Evolutionary conservation across 2,113 vertebrate genomes (phyloP).

Genomic region (Poicephalus meyeri): DNA sequence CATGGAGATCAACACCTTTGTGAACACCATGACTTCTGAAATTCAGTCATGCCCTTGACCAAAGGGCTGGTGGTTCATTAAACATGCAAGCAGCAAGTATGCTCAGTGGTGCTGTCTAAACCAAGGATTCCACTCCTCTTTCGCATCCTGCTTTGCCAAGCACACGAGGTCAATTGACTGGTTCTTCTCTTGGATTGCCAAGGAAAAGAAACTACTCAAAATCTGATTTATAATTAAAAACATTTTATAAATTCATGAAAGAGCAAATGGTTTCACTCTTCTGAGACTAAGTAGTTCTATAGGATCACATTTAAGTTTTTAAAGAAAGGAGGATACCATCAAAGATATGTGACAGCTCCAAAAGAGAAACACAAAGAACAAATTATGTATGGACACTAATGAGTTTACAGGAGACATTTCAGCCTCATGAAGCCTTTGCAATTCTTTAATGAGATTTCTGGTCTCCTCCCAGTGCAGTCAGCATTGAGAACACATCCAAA

Average conservation of each 20-base stretch:
- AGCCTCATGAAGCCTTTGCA: background rate
- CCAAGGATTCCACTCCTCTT: background rate
- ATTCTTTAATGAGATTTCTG: background rate
- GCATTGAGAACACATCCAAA: background rate
- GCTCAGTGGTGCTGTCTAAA: background rate
- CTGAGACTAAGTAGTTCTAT: background rate
- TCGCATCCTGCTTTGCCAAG: background rate
- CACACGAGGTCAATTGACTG: background rate
- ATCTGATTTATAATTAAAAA: conserved; percentile 35
- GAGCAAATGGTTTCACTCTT: background rate
- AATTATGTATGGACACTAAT: background rate
- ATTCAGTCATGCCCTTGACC: background rate
- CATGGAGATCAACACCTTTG: background rate
- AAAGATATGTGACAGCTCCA: background rate
- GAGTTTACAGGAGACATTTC: background rate
- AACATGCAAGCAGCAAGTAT: background rate
- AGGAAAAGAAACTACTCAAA: background rate
- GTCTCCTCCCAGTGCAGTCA: background rate
- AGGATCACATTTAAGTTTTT: background rate
- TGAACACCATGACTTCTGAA: background rate
- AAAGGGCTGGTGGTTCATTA: background rate
- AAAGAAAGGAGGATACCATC: background rate
- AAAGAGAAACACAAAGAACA: background rate
- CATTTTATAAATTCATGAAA: conserved; percentile 28
- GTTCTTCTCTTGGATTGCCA: background rate